Conservation (phyloP, 2,797 vertebrate genomes). For the Tokudaia muenninki region DNA sequence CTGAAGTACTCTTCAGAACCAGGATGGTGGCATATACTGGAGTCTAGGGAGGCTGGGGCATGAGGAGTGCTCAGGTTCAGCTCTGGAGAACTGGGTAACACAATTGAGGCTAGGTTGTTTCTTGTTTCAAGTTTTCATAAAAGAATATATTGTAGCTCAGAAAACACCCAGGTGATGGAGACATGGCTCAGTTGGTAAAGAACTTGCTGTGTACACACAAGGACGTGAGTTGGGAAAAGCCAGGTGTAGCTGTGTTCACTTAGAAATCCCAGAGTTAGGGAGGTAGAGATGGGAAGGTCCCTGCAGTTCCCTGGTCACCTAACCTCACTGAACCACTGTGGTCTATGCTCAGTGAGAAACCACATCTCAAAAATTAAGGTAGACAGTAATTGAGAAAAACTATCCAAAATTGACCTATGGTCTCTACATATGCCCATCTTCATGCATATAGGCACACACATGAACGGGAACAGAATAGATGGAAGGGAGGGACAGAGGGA, state of each 20-base stretch:
- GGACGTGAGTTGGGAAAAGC: not conserved
- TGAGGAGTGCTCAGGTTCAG: not conserved
- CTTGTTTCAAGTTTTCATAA: not conserved
- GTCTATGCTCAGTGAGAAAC: not conserved
- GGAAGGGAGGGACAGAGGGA: not conserved
- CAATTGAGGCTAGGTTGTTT: not conserved
- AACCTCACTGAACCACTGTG: not conserved
- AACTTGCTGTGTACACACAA: not conserved
- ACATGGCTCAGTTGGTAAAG: not conserved
- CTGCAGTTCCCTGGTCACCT: not conserved
- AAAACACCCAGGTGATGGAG: not conserved
- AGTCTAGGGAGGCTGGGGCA: not conserved
- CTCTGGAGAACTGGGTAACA: not conserved
- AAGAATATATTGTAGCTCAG: not conserved
- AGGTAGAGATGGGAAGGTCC: not conserved
- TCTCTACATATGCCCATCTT: not conserved
- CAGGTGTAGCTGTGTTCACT: not conserved
- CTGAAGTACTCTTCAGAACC: conserved; percentile 29
- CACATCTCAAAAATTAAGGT: not conserved
- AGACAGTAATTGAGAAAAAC: not conserved
- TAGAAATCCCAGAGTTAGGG: not conserved
- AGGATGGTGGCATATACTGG: not conserved
- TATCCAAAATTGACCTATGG: not conserved
- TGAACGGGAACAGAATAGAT: not conserved
- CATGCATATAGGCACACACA: not conserved